Evolutionary conservation across 2,797 vertebrate species (phyloP), one percentile per base, ranked within the genome.

Genomic region (Hypotaenidia okinawae): DNA sequence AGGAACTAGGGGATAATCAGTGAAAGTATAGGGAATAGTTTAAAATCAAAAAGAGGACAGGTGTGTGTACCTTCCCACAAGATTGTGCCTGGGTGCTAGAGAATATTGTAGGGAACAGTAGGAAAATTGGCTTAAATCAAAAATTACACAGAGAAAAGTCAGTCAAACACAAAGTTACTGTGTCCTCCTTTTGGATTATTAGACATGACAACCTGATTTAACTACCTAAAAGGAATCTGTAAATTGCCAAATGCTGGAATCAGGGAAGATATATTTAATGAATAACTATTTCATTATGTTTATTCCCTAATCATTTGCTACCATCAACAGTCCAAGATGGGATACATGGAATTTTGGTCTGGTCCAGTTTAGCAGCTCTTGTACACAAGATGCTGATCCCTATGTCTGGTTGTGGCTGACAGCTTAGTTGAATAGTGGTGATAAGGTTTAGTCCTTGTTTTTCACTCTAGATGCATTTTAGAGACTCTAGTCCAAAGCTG

Each of bases 171-270:
- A 30, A 68, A 73, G 9, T 77, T 75, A 57, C 17, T 21, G 0
- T n/a, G 10, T 55, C 11, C 8, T 86, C 11, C 14, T 83, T 81
- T 79, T 32, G 55, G 10, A 37, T 49, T 81, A 59, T 51, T 59
- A 78, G 35, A n/a, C 11, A 43, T 0, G 1, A 17, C 1, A 2
- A 57, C 22, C 11, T 72, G 16, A 37, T 28, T 1, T 51, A 87
- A 68, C 6, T 24, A 5, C 8, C 25, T 82, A 27, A 74, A 87
- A 85, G 12, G 33, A 73, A 41, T 35, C 3, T 49, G 6, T 64
- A 67, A 87, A 2, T 79, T 85, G 10, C 9, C 37, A 63, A 74
- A 61, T 63, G 16, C 16, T 72, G 19, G 77, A 84, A 62, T 21
- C 23, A 61, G 13, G 33, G 11, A 51, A 8, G 7, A 11, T 84